phyloP scores from a whole-genome alignment of 2,888 invertebrate genomes.

The Eurois occulta region DNA sequence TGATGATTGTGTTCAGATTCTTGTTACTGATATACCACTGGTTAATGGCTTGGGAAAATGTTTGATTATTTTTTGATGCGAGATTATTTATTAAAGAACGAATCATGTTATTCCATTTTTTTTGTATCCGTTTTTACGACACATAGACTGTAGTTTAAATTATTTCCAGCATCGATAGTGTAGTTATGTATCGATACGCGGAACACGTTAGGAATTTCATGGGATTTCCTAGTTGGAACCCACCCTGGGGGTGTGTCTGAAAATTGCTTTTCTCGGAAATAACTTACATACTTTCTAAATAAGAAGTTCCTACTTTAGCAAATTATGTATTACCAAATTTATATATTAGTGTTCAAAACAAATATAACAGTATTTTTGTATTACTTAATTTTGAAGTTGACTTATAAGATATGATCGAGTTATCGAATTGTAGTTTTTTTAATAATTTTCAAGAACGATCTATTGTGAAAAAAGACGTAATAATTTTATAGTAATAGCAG shows the following conservation, averaged over 20 bases:
- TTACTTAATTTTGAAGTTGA: neutral
- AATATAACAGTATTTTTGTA: too few relatives aligned
- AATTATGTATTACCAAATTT: neutral
- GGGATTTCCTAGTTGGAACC: constrained; percentile 13
- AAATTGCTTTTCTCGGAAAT: constrained; percentile 15
- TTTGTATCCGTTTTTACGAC: neutral
- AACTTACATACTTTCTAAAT: constrained; percentile 1
- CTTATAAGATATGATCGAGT: neutral
- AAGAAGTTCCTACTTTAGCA: neutral
- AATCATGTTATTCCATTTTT: neutral
- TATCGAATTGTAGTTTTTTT: neutral
- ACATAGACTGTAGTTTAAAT: neutral
- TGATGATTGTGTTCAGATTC: constrained; percentile 29
- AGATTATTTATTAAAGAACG: neutral
- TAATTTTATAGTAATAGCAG: neutral
- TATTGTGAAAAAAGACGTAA: neutral
- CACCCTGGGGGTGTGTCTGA: constrained; percentile 19
- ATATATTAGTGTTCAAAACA: neutral
- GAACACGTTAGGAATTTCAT: constrained; percentile 9
- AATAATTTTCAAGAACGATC: neutral
- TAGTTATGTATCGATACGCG: neutral
- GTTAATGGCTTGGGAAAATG: neutral
- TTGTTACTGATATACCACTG: constrained; percentile 20
- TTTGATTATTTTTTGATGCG: neutral
- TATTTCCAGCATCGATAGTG: neutral